phyloP scores from a whole-genome alignment of 2,888 invertebrate species.

The Rhaphigaster nebulosa region DNA sequence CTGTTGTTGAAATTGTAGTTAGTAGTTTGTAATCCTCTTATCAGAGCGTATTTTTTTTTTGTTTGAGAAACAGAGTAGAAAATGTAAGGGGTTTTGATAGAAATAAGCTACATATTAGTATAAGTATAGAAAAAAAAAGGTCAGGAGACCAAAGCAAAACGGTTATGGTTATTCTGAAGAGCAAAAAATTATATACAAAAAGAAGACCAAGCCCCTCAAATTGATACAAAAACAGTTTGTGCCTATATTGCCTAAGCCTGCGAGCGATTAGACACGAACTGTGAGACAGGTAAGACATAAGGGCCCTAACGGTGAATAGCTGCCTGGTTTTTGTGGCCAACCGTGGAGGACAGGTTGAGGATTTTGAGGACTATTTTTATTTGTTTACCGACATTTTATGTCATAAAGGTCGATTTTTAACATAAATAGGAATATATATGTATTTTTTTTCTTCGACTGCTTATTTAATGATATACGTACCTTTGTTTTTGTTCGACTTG shows the following conservation, averaged over 20 bases:
- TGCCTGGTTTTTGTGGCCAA: not conserved
- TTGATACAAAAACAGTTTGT: conserved; percentile 28
- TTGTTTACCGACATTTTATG: not conserved
- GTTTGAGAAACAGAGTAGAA: not conserved
- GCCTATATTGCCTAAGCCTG: conserved; percentile 29
- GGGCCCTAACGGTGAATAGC: not conserved
- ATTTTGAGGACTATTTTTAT: not conserved
- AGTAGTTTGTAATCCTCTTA: no score
- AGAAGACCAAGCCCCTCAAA: not conserved
- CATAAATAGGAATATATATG: not conserved
- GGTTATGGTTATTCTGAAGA: not conserved
- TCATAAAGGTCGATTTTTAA: not conserved
- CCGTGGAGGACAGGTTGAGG: not conserved
- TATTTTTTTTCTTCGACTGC: not conserved
- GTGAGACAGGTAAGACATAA: conserved; percentile 20
- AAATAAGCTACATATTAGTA: not conserved
- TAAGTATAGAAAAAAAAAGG: not conserved
- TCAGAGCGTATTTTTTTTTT: no score
- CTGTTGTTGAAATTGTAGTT: no score
- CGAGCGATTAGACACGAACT: not conserved
- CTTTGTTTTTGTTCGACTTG: not conserved
- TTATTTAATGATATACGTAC: not conserved
- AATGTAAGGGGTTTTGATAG: not conserved
- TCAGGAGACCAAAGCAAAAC: not conserved
- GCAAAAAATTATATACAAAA: conserved; percentile 1